Conservation (phyloP, 1,140 invertebrate genomes). For the Micrasema minimum region DNA sequence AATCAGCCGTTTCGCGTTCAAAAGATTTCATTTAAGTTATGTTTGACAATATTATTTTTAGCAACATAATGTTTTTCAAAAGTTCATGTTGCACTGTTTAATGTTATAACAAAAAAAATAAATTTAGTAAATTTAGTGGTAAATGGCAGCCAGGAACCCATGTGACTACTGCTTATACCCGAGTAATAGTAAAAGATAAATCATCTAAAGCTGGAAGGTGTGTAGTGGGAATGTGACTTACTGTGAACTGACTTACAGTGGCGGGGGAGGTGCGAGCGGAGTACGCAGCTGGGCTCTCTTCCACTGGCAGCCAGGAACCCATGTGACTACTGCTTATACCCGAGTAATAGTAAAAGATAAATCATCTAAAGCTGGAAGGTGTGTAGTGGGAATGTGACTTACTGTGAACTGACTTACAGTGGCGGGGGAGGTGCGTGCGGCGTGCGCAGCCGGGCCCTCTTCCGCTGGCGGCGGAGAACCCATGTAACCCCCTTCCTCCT, state of each 20-base stretch:
- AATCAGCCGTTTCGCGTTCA: no score
- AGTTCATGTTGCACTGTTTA: no score
- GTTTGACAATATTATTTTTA: no score
- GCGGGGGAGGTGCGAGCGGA: constrained; percentile 61
- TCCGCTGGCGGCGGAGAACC: constrained; percentile 31
- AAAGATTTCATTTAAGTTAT: no score
- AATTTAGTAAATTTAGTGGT: no score
- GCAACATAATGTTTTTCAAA: no score
- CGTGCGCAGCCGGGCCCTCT: constrained; percentile 47
- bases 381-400: constrained; percentile 40
- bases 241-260: constrained; percentile 57
- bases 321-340: constrained; percentile 18
- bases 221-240: constrained; percentile 41
- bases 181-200: no score
- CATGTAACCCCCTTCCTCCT: constrained; percentile 52
- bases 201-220: not conserved
- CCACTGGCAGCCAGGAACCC: constrained; percentile 27
- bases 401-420: constrained; percentile 57
- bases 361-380: not conserved
- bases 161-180: no score
- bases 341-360: no score
- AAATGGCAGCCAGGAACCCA: no score
- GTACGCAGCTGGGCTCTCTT: constrained; percentile 34
- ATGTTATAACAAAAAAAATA: no score
- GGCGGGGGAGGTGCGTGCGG: constrained; percentile 62